Evolutionary conservation across 2,888 invertebrate species (phyloP), one percentile per base, ranked within the genome.

Genomic region (Merodon equestris): DNA sequence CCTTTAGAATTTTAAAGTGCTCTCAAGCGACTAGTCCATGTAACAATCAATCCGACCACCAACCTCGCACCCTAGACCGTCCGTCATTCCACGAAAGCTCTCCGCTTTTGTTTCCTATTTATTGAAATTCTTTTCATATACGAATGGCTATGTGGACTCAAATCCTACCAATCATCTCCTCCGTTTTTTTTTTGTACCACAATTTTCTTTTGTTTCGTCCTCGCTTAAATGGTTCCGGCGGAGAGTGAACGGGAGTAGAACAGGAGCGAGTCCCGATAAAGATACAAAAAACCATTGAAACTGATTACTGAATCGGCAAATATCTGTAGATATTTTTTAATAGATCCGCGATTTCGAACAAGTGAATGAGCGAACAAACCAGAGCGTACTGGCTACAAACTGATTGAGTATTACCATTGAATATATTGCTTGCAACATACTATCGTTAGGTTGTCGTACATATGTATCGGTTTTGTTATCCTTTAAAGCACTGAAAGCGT

Each of bases 231-330:
- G 45, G 13, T 47, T 56, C 14, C 60, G 58, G 60, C 47, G 13
- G 34, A 27, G 27, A 27, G 27, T 27, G 27, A 27, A 27, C 7
- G 27, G 7, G 27, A 7, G 27, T 4, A 27, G 7, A 27, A 27
- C 27, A 27, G 27, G 27, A 27, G 7, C 27, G 27, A 27, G 27
- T 27, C 7, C 27, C 27, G 27, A 27, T 27, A 36, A 53, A 40
- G 36, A 36, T n/a, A n/a, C 9, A 42, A 44, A 63, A 50, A 70
- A 58, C 61, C 40, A 66, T 76, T 76, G 50, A 61, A 67, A 57
- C 61, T 67, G 72, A 77, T 77, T 77, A 77, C 76, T 77, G 76
- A 77, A 77, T 77, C 76, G 76, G 61, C 76, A 77, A 76, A 72
- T 77, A 56, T 36, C 27, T 27, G 27, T 27, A 27, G 27, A 61